Conservation (phyloP, 1,140 invertebrate species). For the Penaeus chinensis region DNA sequence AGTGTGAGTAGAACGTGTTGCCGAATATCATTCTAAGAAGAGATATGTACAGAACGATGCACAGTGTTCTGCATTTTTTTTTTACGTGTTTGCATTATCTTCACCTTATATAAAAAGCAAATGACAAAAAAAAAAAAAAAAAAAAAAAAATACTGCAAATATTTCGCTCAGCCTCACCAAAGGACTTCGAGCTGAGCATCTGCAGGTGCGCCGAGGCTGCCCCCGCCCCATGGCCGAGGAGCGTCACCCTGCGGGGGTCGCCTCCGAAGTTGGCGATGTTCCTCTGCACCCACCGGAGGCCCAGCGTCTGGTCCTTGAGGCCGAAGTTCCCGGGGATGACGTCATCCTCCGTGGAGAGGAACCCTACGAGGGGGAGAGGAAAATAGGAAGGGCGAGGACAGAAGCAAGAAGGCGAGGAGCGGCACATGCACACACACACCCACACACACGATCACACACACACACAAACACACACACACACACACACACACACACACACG, state of each 20-base stretch:
- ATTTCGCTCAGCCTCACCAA: too few species aligned
- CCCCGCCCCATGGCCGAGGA: constrained; percentile 36
- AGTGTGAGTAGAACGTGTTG: too few species aligned
- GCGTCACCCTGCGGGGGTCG: constrained; percentile 5
- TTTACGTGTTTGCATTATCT: too few species aligned
- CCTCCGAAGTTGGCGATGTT: constrained; percentile 40
- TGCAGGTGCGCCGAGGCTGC: constrained; percentile 36
- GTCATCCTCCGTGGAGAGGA: constrained; percentile 38
- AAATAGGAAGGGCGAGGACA: neutral
- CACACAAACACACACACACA: neutral
- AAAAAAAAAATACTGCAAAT: too few species aligned
- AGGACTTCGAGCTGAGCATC: neutral
- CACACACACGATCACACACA: neutral
- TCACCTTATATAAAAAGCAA: too few species aligned
- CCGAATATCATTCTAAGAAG: too few species aligned
- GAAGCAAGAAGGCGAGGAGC: too few species aligned
- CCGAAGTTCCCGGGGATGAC: constrained; percentile 44
- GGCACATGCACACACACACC: neutral
- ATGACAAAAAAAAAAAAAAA: too few species aligned
- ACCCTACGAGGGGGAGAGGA: constrained; percentile 8
- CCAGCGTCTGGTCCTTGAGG: constrained; percentile 30
- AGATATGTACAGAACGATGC: too few species aligned
- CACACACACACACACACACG: neutral
- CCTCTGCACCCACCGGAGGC: constrained; percentile 28
- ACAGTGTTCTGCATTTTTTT: too few species aligned